phyloP scores from a whole-genome alignment of 2,888 invertebrate genomes.

The Rhagonycha lutea region DNA sequence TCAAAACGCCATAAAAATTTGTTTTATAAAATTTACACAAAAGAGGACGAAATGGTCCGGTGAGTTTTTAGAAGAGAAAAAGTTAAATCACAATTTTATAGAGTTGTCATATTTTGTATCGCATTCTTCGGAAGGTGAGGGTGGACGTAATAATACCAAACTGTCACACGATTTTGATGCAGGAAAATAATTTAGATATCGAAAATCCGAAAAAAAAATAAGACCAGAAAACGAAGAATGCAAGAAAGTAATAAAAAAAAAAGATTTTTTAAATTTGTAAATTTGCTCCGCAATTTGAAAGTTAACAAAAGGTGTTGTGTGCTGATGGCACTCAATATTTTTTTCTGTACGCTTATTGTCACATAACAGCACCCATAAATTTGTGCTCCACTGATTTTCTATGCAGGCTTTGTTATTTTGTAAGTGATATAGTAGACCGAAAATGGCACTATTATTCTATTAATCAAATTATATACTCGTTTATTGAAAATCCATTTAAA shows the following conservation, averaged over 20 bases:
- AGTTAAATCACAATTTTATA: constrained; percentile 45
- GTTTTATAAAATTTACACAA: constrained; percentile 34
- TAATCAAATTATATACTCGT: background rate
- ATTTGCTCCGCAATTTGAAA: background rate
- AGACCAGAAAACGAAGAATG: background rate
- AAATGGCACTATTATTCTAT: constrained; percentile 12
- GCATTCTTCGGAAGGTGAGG: constrained; percentile 16
- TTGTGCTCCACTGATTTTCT: constrained; percentile 18
- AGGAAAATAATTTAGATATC: background rate
- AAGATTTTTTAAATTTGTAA: background rate
- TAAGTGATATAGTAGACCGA: constrained; percentile 12
- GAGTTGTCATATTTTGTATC: constrained; percentile 39
- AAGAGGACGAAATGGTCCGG: constrained; percentile 25
- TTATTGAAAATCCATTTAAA: background rate
- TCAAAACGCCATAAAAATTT: constrained; percentile 37
- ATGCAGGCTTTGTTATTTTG: constrained; percentile 11
- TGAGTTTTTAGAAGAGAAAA: constrained; percentile 29
- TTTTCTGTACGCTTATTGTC: constrained; percentile 10
- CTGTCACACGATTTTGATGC: background rate
- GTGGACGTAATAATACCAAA: constrained; percentile 3
- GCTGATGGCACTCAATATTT: constrained; percentile 10
- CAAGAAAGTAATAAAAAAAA: background rate
- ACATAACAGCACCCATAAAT: constrained; percentile 20
- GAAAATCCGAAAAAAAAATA: background rate
- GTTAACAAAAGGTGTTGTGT: background rate